These are phyloP conservation scores for Zaprionus taronus DNA, from an alignment of 1,140 invertebrate species.

Conservation along the genomic window DNA sequence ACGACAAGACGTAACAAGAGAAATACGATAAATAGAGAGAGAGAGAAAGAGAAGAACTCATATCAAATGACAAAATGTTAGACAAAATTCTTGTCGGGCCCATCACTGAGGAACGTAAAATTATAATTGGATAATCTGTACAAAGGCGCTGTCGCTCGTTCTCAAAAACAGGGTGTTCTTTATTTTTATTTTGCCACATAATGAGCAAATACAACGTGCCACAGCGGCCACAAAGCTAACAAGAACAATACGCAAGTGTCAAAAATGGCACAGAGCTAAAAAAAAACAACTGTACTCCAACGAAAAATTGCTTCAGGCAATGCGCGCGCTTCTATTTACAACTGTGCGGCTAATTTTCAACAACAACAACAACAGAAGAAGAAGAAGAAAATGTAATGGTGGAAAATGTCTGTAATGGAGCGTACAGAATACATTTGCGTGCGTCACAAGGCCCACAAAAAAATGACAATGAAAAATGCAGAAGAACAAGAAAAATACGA, in stretches of 20 bases:
- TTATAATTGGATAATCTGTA: constrained; percentile 73
- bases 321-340: constrained; percentile 68
- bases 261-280: constrained; percentile 62
- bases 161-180: constrained; percentile 31
- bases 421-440: constrained; percentile 49
- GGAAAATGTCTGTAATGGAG: constrained; percentile 47
- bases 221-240: constrained; percentile 48
- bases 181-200: constrained; percentile 56
- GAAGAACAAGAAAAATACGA: not conserved
- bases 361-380: constrained; percentile 31
- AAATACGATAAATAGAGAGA: not conserved
- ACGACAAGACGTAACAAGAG: constrained; percentile 3
- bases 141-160: constrained; percentile 34
- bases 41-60: not conserved
- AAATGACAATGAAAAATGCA: constrained; percentile 32
- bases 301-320: constrained; percentile 52
- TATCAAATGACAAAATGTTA: constrained; percentile 8
- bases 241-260: constrained; percentile 62
- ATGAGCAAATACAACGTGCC: constrained; percentile 55
- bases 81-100: constrained; percentile 13
- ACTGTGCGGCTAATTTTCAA: constrained; percentile 67
- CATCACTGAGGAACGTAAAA: constrained; percentile 41
- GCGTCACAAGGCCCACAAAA: constrained; percentile 52
- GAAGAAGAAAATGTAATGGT: constrained; percentile 53
- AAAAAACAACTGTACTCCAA: constrained; percentile 21